phyloP scores from a whole-genome alignment of 1,140 invertebrate genomes.

The Bombus sibiricus region DNA sequence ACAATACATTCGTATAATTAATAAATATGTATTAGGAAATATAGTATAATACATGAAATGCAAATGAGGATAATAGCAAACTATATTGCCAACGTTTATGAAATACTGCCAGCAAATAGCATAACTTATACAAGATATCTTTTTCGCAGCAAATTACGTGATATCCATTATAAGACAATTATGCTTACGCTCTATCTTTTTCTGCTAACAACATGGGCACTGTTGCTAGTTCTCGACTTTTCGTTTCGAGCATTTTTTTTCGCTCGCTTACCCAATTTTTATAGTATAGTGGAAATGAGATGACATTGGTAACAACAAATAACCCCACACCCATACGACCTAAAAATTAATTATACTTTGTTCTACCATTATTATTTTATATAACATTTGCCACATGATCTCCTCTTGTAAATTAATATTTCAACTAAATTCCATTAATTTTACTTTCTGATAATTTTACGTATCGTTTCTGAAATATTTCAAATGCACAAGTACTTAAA shows the following conservation, averaged over 20 bases:
- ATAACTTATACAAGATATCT: neutral
- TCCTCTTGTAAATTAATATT: too few species aligned
- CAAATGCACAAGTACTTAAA: neutral
- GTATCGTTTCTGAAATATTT: too few species aligned
- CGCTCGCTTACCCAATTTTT: fast-evolving
- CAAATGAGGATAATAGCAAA: neutral
- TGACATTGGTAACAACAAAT: neutral
- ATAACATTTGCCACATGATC: too few species aligned
- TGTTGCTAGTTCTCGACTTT: slow-evolving; percentile 40
- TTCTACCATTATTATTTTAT: neutral
- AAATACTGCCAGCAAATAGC: neutral
- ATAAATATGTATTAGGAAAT: neutral
- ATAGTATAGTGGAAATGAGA: neutral
- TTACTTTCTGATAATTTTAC: too few species aligned
- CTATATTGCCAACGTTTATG: neutral
- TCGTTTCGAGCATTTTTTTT: slow-evolving; percentile 10
- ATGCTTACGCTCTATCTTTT: slow-evolving; percentile 55
- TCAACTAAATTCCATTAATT: too few species aligned
- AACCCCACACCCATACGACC: neutral
- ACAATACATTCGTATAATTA: neutral
- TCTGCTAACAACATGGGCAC: slow-evolving; percentile 40
- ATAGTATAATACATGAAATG: neutral
- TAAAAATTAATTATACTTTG: neutral
- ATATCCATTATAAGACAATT: neutral
- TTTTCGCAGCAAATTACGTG: neutral